Conservation (phyloP, 2,113 vertebrate species). For the Microtus pennsylvanicus region DNA sequence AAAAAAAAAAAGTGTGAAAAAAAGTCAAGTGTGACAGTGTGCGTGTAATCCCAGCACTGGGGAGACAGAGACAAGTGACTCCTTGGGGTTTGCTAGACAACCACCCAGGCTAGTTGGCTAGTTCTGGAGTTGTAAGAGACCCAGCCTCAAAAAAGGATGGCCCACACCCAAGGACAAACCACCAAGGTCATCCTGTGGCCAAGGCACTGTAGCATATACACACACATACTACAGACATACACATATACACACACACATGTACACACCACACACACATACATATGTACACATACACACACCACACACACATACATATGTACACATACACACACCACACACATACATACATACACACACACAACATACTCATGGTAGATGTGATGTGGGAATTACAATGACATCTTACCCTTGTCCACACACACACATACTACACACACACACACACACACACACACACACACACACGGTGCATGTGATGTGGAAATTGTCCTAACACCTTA, state of each 20-base stretch:
- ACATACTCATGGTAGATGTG: background rate
- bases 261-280: background rate
- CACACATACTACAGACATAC: background rate
- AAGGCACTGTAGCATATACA: background rate
- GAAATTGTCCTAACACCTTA: constrained; percentile 55
- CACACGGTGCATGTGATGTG: background rate
- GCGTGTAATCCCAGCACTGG: background rate
- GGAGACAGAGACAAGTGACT: background rate
- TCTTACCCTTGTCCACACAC: background rate
- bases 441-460: background rate
- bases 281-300: background rate
- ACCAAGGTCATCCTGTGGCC: background rate
- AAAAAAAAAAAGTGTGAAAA: too few species aligned
- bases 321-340: background rate
- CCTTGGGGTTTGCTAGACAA: background rate
- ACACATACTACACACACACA: background rate
- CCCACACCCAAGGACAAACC: background rate
- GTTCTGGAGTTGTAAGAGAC: background rate
- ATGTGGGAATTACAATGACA: constrained; percentile 62
- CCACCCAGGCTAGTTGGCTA: background rate
- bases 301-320: background rate
- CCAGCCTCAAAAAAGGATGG: background rate
- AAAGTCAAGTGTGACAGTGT: too few species aligned
- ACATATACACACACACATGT: background rate
- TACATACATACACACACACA: background rate